Conservation (phyloP, 2,888 invertebrate species). For the Caenorhabditis becei region DNA sequence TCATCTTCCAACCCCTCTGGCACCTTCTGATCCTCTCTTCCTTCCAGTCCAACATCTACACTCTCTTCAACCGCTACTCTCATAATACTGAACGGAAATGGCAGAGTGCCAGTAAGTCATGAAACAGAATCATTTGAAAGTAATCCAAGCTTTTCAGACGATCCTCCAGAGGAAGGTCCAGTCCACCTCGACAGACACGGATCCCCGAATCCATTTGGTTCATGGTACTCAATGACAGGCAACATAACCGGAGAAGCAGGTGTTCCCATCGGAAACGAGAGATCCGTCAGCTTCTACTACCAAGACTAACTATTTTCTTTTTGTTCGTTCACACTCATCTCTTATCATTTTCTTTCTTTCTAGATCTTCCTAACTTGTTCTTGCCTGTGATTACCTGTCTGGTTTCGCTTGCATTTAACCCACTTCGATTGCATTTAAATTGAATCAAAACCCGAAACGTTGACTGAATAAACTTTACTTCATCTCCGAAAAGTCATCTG, state of each 20-base stretch:
- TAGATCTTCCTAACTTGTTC: neutral
- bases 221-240: constrained; percentile 71
- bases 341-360: constrained; percentile 8
- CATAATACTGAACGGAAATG: constrained; percentile 69
- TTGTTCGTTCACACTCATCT: neutral
- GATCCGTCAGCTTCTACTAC: constrained; percentile 69
- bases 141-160: constrained; percentile 44
- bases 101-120: constrained; percentile 69
- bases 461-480: neutral
- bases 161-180: constrained; percentile 59
- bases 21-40: constrained; percentile 52
- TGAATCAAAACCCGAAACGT: neutral
- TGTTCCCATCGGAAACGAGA: constrained; percentile 66
- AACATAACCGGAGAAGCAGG: constrained; percentile 70
- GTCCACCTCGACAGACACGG: constrained; percentile 63
- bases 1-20: constrained; percentile 67
- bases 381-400: constrained; percentile 21
- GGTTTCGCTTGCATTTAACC: neutral
- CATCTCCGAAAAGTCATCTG: neutral
- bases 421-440: constrained; percentile 21
- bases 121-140: neutral
- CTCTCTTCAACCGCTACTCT: constrained; percentile 70
- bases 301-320: constrained; percentile 16
- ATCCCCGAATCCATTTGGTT: constrained; percentile 68
- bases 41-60: constrained; percentile 56